These are phyloP conservation scores for Umimayanthus chanpuru DNA, from an alignment of 92 coral and sea anemone species.

Conservation along the genomic window DNA sequence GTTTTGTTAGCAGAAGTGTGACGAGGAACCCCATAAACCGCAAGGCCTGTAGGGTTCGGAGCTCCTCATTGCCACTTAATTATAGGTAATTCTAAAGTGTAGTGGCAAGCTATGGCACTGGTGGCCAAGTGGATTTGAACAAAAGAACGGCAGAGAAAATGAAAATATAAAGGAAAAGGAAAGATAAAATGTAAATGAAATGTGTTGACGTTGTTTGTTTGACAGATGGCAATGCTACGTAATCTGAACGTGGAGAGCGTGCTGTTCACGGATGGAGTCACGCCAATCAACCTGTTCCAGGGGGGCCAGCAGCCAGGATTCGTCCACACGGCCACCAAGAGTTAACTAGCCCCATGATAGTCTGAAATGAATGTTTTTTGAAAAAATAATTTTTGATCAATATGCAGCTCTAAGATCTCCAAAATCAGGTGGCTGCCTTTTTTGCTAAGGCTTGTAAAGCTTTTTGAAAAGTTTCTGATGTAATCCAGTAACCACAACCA, in stretches of 20 bases:
- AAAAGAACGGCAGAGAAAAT: too few species aligned
- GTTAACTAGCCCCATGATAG: background rate
- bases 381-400: background rate
- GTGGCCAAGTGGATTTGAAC: too few species aligned
- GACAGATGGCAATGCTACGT: constrained; percentile 37
- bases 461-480: too few species aligned
- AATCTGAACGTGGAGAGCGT: constrained; percentile 38
- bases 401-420: background rate
- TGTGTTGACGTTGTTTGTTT: background rate
- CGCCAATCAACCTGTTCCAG: constrained; percentile 37
- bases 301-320: constrained; percentile 32
- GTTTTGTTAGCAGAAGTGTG: too few species aligned
- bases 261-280: constrained; percentile 43
- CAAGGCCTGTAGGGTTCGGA: too few species aligned
- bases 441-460: background rate
- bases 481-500: background rate
- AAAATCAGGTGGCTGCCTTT: background rate
- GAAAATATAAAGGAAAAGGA: too few species aligned
- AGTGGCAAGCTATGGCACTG: too few species aligned
- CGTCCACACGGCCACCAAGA: constrained; percentile 15
- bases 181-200: too few species aligned
- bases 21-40: too few species aligned
- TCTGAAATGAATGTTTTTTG: background rate
- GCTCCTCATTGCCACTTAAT: too few species aligned
- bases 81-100: too few species aligned